Evolutionary conservation across 2,797 vertebrate species (phyloP), one percentile per base, ranked within the genome.

Genomic region (Danio aesculapii): DNA sequence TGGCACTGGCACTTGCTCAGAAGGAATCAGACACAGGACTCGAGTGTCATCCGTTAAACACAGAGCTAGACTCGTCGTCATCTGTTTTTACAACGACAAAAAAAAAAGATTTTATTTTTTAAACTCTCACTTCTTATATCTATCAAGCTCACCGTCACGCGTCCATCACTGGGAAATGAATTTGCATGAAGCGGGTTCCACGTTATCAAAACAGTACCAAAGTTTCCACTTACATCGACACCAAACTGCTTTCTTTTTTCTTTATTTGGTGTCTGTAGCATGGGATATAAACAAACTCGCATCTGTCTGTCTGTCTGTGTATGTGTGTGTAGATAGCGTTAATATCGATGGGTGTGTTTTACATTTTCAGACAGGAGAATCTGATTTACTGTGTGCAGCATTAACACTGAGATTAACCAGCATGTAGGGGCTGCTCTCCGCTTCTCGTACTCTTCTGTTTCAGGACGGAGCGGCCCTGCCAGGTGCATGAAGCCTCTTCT

Each of bases 241-340:
- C 67, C 77, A 61, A 74, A 81, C 59, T 72, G 55, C 78, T 19
- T 84, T 82, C 3, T 1, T 30, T 30, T 30, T 30, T 30, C 3
- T 30, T 30, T 30, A 1, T 30, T 83, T 71, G 62, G 47, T 84
- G 74, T 84, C 77, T 72, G 81, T 87, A 86, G 84, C 84, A 84
- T 84, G 73, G 61, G 52, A 53, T 76, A 47, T 82, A 61, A 75
- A 75, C 50, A 30, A 30, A 30, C 58, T 70, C 59, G 67, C 12
- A 67, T 78, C 41, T 84, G 46, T 52, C 30, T 30, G 30, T 30
- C 30, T 30, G 30, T 30, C 30, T 30, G 53, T 81, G 62, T 82
- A 3, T 30, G 81, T 77, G 63, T 63, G 70, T 47, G 67, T 69
- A 74, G 70, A 55, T 61, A 10, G 46, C 17, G 13, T 44, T 47